Base-by-base conservation (phyloP, 2,888 invertebrate species). In the Chrysodeixis includens region DNA sequence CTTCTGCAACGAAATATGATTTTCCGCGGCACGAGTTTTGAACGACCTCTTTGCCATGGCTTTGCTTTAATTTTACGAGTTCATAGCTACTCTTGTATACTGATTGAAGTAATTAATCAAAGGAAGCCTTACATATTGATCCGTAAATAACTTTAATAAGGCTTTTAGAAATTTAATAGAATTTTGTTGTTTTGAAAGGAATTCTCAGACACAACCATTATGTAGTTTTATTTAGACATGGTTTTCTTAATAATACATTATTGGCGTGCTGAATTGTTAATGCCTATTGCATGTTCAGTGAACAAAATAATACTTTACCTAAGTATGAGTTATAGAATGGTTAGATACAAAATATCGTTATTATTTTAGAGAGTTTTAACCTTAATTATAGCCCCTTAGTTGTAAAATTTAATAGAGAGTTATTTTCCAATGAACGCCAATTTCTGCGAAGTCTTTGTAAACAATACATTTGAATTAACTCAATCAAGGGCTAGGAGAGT, bases 1-100 rank as follows among this genome's bases (percentile, higher is more conserved):
- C 89, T 91, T 93, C 92, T 81, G 87, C 81, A 86, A 85, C 88
- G 91, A 89, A 93, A 92, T 93, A 91, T 92, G 88, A 93, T 93
- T 92, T 92, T 90, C 85, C 88, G 82, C 85, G 83, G 84, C 74
- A 82, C 78, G 88, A 89, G 84, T 88, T 88, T 84, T 85, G 81
- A 89, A 88, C 84, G 86, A 87, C 83, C 89, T 86, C 84, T 85
- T 84, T 85, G 81, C 69, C 86, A 83, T 76, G 88, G 90, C 85
- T 90, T 91, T 88, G 83, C 82, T 84, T 90, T 90, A 87, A 88
- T 88, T 85, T 84, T 84, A 81, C 77, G 75, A 80, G 69, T 69
- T 65, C 46, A 49, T 18, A 49, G 46, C 46, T 20, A 16, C 49
- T 22, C 62, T 62, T 46, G 72, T 67, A 54, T 59, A 53, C 61